These are phyloP conservation scores for Phrixothrix hirtus DNA, from an alignment of 2,888 invertebrate species.

Conservation along the genomic window DNA sequence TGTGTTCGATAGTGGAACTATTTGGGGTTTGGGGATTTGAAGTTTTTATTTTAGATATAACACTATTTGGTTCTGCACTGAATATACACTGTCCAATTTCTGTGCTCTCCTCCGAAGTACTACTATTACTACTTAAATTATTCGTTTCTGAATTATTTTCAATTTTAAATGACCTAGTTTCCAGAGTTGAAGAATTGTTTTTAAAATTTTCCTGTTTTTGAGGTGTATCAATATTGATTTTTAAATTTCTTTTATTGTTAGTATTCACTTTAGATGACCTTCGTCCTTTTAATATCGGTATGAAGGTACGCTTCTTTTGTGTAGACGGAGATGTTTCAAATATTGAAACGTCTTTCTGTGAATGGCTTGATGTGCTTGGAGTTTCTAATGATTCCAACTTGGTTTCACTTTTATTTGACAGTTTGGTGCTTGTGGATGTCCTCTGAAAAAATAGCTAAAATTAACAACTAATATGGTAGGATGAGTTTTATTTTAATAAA, in stretches of 20 bases:
- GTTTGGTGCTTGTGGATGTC: no score
- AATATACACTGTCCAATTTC: conserved; percentile 5
- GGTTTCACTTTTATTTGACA: conserved; percentile 30
- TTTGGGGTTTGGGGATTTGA: conserved; percentile 6
- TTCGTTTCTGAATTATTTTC: conserved; percentile 1
- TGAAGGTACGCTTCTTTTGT: conserved; percentile 32
- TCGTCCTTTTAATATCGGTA: conserved; percentile 21
- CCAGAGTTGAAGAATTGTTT: conserved; percentile 2
- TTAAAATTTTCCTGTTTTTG: background rate
- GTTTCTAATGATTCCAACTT: conserved; percentile 23
- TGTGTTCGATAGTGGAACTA: conserved; percentile 4
- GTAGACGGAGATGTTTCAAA: conserved; percentile 31
- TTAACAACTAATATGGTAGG: no score
- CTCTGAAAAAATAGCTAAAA: no score
- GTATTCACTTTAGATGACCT: conserved; percentile 2
- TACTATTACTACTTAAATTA: background rate
- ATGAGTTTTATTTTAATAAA: no score
- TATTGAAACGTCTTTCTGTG: conserved; percentile 38
- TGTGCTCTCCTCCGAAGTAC: conserved; percentile 1
- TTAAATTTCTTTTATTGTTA: background rate
- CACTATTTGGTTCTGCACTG: conserved; percentile 3
- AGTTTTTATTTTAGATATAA: conserved; percentile 5
- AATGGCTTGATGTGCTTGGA: conserved; percentile 36
- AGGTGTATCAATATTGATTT: background rate
- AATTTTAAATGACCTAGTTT: background rate